These are phyloP conservation scores for Phanerotoma sp. DNA, from an alignment of 2,888 invertebrate genomes.

Conservation along the genomic window DNA sequence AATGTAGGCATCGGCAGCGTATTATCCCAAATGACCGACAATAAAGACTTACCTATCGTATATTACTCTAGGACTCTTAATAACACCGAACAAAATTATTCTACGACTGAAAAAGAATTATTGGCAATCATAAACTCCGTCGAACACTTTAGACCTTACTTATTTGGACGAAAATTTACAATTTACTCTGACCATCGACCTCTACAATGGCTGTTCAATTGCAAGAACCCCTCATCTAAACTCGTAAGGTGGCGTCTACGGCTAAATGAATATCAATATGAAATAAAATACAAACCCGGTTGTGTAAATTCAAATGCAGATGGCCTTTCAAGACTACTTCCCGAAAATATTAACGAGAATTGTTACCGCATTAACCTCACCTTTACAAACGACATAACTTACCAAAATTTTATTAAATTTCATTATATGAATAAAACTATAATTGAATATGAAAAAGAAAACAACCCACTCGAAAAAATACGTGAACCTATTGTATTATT, in stretches of 20 bases:
- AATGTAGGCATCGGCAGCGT: conserved; percentile 14
- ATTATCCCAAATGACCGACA: conserved; percentile 7
- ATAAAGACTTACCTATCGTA: conserved; percentile 43
- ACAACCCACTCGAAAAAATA: conserved; percentile 16
- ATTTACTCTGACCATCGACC: conserved; percentile 43
- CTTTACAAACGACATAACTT: background rate
- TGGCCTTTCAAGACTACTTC: background rate
- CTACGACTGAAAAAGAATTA: conserved; percentile 43
- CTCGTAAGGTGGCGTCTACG: conserved; percentile 38
- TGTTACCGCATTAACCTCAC: background rate
- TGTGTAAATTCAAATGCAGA: conserved; percentile 11
- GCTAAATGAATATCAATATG: conserved; percentile 38
- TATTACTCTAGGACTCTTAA: conserved; percentile 42
- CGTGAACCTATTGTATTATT: conserved; percentile 19
- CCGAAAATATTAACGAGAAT: background rate
- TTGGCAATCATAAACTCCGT: conserved; percentile 43
- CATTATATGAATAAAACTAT: conserved; percentile 8
- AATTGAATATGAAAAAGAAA: conserved; percentile 13
- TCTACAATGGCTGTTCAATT: conserved; percentile 36
- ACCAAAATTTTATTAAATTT: conserved; percentile 3
- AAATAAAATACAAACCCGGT: conserved; percentile 11
- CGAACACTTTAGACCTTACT: conserved; percentile 43
- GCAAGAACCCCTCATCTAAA: conserved; percentile 36
- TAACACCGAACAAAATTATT: conserved; percentile 39
- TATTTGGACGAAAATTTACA: conserved; percentile 40